A percentile compares a stretch with the other conserved stretches of the same genome.
These are phyloP conservation scores for Hemithea aestivaria DNA, from an alignment of 2,888 invertebrate species.

Conservation along the genomic window DNA sequence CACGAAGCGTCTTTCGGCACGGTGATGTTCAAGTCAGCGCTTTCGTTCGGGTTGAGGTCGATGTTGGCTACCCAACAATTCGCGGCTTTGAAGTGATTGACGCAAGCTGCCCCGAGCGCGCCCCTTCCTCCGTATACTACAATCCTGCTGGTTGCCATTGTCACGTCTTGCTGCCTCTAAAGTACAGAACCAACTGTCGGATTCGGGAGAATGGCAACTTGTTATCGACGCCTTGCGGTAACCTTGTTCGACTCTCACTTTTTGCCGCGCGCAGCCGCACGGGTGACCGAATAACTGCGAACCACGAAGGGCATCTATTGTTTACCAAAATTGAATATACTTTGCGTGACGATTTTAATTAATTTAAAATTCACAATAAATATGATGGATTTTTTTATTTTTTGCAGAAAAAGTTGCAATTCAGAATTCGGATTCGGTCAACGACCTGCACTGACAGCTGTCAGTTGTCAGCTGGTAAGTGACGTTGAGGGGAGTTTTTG, in stretches of 20 bases:
- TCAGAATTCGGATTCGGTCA: too few relatives aligned
- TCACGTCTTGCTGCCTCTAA: constrained; percentile 44
- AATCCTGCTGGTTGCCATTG: constrained; percentile 83
- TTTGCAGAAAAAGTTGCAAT: too few relatives aligned
- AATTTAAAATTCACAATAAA: too few relatives aligned
- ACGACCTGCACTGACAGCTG: too few relatives aligned
- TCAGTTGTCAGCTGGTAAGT: too few relatives aligned
- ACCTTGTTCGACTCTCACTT: constrained; percentile 63
- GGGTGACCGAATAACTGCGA: constrained; percentile 30
- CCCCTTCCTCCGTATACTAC: constrained; percentile 97
- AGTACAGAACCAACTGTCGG: constrained; percentile 41
- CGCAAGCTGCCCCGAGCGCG: constrained; percentile 93
- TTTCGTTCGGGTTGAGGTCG: constrained; percentile 89
- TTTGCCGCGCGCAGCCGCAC: constrained; percentile 38
- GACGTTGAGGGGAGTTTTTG: too few relatives aligned
- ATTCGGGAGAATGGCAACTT: constrained; percentile 22
- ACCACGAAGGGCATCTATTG: constrained; percentile 24
- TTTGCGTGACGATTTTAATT: neutral
- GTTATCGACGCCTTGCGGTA: constrained; percentile 36
- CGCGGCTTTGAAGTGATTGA: constrained; percentile 92
- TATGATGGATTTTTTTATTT: too few relatives aligned
- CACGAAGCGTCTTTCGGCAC: constrained; percentile 88
- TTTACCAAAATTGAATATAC: constrained; percentile 6
- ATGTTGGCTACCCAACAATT: constrained; percentile 96
- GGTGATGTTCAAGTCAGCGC: constrained; percentile 93